Conservation (phyloP, 2,113 vertebrate species). For the Climacteris rufus region DNA sequence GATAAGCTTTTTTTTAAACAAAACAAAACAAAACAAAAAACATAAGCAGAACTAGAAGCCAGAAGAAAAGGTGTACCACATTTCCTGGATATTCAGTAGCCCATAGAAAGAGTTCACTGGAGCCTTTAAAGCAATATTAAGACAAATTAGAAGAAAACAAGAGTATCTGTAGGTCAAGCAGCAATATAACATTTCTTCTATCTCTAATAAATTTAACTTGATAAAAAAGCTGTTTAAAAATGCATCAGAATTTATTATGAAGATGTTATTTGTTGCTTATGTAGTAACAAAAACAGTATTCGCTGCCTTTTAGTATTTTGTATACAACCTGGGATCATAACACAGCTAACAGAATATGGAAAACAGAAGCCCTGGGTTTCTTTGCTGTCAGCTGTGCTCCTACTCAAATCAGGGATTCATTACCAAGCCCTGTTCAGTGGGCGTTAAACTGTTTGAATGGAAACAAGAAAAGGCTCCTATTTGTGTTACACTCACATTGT, state of each 20-base stretch:
- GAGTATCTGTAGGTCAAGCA: background rate
- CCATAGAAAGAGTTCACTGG: background rate
- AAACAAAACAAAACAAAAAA: no score
- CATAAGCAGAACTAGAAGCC: background rate
- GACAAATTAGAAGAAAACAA: background rate
- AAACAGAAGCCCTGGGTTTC: background rate
- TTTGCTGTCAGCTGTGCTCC: background rate
- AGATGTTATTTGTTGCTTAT: background rate
- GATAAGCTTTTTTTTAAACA: background rate
- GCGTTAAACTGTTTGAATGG: background rate
- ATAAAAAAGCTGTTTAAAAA: background rate
- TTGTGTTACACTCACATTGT: accelerated
- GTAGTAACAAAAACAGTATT: background rate
- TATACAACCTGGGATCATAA: background rate
- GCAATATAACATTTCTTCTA: background rate
- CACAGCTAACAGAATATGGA: background rate
- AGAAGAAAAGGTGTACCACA: background rate
- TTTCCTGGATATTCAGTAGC: background rate
- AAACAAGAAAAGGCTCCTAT: background rate
- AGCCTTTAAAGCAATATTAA: background rate
- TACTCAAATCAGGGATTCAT: background rate
- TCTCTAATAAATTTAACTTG: background rate
- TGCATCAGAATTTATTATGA: background rate
- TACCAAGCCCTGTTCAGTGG: background rate
- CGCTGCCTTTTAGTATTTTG: background rate